Base-by-base conservation (phyloP, 2,113 vertebrate species). In the Indicator indicator region DNA sequence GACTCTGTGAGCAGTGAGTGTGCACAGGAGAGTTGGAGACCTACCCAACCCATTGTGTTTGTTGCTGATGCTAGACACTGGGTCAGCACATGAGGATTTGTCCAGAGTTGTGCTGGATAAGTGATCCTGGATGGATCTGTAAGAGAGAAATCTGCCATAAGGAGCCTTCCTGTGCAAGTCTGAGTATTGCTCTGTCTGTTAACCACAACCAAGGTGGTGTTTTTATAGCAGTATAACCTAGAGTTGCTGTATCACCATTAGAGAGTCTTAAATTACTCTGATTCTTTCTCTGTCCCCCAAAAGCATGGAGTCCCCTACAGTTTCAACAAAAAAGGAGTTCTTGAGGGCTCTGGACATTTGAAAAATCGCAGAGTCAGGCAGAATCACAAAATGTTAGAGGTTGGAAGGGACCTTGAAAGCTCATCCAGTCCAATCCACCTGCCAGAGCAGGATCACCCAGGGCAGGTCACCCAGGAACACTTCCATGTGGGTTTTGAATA, bases 1-100 rank as follows among this genome's bases (percentile, higher is more conserved):
- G 77, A 1, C 68, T 69, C 33, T 32, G 63, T 4, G 44, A 50
- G 9, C 3, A 1, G 44, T 7, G 74, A 84, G 8, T 50, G 17
- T 0, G 2, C 79, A 52, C 3, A 2, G 2, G 12, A 1, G 38
- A 9, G 3, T 1, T 80, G 88, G 68, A 80, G 36, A 16, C 0
- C 0, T 6, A 83, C 78, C 88, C 50, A 63, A 64, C 3, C 2
- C 24, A 0, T 42, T 2, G 0, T 10, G 55, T 15, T 50, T 73
- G 91, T 36, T 58, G 55, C 75, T 62, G 9, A 1, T 10, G 8
- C 69, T 63, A 23, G 14, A 0, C 9, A 0, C 65, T 52, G 68
- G 69, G 9, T 28, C 72, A 62, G 75, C 88, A 68, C 9, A 0
- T 27, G 21, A 67, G 71, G 5, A 0, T 93, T 91, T 55, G 27